Conservation (phyloP, 1,140 invertebrate species). For the Conopomorpha cramerella region DNA sequence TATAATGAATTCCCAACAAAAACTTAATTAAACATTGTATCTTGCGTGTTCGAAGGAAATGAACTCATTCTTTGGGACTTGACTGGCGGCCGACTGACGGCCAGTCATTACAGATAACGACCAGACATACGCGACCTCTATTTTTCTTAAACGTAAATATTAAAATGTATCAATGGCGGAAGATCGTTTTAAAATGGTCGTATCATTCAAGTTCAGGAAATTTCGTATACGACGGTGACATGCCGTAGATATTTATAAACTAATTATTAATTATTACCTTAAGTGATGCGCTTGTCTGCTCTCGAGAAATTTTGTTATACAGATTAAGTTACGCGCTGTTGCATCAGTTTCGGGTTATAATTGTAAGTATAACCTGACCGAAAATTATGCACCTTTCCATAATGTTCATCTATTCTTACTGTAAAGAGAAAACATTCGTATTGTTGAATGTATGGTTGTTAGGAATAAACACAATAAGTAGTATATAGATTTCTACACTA, state of each 20-base stretch:
- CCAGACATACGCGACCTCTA: slow-evolving; percentile 19
- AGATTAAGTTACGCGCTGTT: background rate
- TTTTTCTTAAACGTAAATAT: no score
- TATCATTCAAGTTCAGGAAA: slow-evolving; percentile 29
- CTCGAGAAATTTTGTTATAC: no score
- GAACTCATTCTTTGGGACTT: slow-evolving; percentile 50
- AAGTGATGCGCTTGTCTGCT: slow-evolving; percentile 13
- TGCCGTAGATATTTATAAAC: slow-evolving; percentile 29
- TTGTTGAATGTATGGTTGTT: no score
- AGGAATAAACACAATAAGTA: no score
- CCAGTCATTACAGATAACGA: slow-evolving; percentile 30
- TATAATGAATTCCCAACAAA: slow-evolving; percentile 57
- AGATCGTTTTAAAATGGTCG: slow-evolving; percentile 19
- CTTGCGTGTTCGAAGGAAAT: slow-evolving; percentile 53
- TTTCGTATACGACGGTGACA: slow-evolving; percentile 25
- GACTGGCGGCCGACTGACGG: slow-evolving; percentile 46
- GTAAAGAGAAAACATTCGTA: no score
- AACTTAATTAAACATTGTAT: slow-evolving; percentile 60
- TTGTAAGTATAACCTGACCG: no score
- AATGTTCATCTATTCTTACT: no score
- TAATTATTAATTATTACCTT: slow-evolving; percentile 32
- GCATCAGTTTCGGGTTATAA: no score
- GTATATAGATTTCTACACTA: no score
- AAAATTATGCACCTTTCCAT: no score
- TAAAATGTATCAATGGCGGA: slow-evolving; percentile 9